Conservation (phyloP, 1,140 invertebrate genomes). For the Centruroides vittatus region DNA sequence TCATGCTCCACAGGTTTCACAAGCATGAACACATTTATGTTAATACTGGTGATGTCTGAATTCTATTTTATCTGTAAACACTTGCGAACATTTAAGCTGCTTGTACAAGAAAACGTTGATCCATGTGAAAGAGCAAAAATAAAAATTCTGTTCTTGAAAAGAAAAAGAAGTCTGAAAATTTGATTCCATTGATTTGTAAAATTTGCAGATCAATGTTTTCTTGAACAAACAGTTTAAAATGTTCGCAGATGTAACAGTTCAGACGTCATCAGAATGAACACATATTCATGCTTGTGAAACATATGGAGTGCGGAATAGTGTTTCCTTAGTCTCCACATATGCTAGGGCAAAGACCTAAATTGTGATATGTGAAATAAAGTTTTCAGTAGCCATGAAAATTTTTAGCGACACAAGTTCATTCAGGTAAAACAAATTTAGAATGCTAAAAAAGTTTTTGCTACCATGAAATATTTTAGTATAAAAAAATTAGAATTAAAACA, state of each 20-base stretch:
- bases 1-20: slow-evolving; percentile 26
- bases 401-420: slow-evolving; percentile 12
- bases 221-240: not conserved
- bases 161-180: no score
- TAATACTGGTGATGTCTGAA: slow-evolving; percentile 26
- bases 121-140: no score
- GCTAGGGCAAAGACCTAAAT: slow-evolving; percentile 9
- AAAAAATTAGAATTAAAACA: no score
- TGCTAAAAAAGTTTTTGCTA: not conserved
- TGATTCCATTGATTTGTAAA: no score
- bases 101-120: no score
- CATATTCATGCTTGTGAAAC: slow-evolving; percentile 28
- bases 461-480: no score
- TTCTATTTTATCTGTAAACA: slow-evolving; percentile 20
- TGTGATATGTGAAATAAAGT: slow-evolving; percentile 8
- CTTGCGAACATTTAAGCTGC: not conserved
- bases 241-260: slow-evolving; percentile 22
- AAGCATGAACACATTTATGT: slow-evolving; percentile 30
- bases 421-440: not conserved
- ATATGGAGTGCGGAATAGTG: slow-evolving; percentile 28
- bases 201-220: no score
- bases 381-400: slow-evolving; percentile 3
- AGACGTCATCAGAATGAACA: slow-evolving; percentile 26
- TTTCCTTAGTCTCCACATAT: slow-evolving; percentile 24
- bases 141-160: no score